Conservation (phyloP, 2,888 invertebrate genomes). For the Stegophylla sp. region DNA sequence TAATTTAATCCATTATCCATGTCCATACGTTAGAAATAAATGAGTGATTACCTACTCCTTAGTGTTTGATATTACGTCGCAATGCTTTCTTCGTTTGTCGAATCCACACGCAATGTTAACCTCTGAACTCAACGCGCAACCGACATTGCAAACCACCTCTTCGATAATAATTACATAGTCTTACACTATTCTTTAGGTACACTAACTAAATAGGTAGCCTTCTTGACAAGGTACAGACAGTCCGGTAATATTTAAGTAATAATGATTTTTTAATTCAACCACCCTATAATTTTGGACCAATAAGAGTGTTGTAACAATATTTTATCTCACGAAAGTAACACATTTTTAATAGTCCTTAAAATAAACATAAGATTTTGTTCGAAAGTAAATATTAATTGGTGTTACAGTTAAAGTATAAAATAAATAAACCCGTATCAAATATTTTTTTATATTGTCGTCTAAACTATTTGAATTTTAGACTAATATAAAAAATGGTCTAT, state of each 20-base stretch:
- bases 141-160: conserved; percentile 26
- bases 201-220: conserved; percentile 1
- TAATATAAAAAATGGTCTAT: too few relatives aligned
- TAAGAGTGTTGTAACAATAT: background rate
- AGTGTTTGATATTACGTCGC: conserved; percentile 48
- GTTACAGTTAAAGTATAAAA: too few relatives aligned
- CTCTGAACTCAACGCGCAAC: conserved; percentile 51
- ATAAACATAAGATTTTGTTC: background rate
- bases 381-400: background rate
- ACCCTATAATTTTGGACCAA: background rate
- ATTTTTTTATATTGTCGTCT: too few relatives aligned
- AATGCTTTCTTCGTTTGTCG: conserved; percentile 56
- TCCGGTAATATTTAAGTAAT: background rate
- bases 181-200: conserved; percentile 11
- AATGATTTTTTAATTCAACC: background rate
- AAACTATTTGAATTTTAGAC: too few relatives aligned
- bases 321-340: background rate
- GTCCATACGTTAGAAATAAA: conserved; percentile 33
- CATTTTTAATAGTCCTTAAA: background rate
- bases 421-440: too few relatives aligned
- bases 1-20: conserved; percentile 42
- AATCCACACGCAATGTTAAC: conserved; percentile 55
- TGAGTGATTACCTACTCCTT: conserved; percentile 39
- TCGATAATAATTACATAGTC: conserved; percentile 45
- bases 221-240: background rate